These are phyloP conservation scores for Eurytoma adleriae DNA, from an alignment of 2,888 invertebrate species.

Conservation along the genomic window DNA sequence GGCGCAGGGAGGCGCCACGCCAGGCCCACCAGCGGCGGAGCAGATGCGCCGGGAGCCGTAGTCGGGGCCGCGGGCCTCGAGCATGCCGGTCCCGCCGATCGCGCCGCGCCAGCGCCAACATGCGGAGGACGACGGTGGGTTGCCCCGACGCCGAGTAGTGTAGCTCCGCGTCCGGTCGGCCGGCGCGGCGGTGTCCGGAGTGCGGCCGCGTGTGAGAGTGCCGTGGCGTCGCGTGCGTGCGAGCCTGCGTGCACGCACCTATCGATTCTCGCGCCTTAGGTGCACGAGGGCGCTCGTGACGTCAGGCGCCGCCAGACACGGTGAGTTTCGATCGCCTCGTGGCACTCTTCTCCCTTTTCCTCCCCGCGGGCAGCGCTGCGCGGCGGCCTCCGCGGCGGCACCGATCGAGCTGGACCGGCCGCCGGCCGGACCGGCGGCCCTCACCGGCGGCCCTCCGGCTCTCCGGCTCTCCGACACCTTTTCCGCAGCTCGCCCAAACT, in stretches of 20 bases:
- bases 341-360: conserved; percentile 16
- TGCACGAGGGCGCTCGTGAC: conserved; percentile 59
- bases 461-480: no score
- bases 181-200: no score
- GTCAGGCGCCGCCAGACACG: conserved; percentile 58
- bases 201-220: conserved; percentile 7
- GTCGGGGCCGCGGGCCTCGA: conserved; percentile 39
- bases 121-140: conserved; percentile 61
- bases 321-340: conserved; percentile 58
- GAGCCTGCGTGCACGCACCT: conserved; percentile 73
- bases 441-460: no score
- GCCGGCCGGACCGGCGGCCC: no score
- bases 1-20: no score
- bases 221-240: conserved; percentile 41
- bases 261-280: conserved; percentile 71
- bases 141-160: background rate
- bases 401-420: no score
- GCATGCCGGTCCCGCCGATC: conserved; percentile 62
- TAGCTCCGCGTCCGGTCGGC: background rate
- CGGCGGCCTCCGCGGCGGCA: no score
- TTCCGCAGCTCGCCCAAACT: no score
- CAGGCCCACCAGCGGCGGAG: no score
- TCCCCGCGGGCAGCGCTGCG: no score
- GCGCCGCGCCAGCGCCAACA: no score
- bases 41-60: no score